These are phyloP conservation scores for Hirundichthys speculiger DNA, from an alignment of 2,113 vertebrate species.

Conservation along the genomic window DNA sequence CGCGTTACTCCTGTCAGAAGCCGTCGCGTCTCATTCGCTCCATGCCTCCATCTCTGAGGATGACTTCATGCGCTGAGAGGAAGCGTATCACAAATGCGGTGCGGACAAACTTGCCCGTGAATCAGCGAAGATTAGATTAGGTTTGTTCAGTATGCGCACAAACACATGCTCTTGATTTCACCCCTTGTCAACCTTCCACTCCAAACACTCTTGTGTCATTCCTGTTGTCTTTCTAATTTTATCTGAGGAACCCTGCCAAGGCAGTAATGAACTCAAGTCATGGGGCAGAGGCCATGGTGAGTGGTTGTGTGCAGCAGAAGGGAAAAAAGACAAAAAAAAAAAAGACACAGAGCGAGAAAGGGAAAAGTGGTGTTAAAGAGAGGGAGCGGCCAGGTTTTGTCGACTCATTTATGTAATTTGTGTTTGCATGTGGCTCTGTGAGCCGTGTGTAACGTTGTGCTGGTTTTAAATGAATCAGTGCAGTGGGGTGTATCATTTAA, in stretches of 20 bases:
- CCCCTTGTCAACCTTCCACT: conserved; percentile 57
- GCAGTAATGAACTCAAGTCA: conserved; percentile 66
- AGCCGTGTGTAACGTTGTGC: conserved; percentile 22
- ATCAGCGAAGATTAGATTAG: conserved; percentile 67
- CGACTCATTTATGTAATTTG: conserved; percentile 17
- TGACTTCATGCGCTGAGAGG: conserved; percentile 37
- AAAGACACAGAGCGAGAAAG: conserved; percentile 14
- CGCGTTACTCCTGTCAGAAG: conserved; percentile 52
- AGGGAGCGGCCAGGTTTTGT: conserved; percentile 15
- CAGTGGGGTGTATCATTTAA: conserved; percentile 63
- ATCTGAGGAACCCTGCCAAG: conserved; percentile 67
- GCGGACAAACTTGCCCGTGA: conserved; percentile 61
- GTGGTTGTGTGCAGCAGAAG: conserved; percentile 11
- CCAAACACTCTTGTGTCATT: conserved; percentile 54
- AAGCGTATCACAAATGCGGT: conserved; percentile 56
- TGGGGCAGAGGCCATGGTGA: conserved; percentile 47
- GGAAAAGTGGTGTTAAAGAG: conserved; percentile 21
- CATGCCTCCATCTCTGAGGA: conserved; percentile 40
- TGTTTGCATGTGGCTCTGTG: conserved; percentile 20
- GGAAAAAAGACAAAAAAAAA: no score
- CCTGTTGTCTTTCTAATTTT: conserved; percentile 69
- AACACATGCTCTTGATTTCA: conserved; percentile 27
- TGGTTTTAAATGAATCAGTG: conserved; percentile 64
- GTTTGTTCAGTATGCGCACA: conserved; percentile 40
- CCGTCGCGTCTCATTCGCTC: conserved; percentile 47